Evolutionary conservation across 2,797 vertebrate genomes (phyloP).

Genomic region (Falco concolor): DNA sequence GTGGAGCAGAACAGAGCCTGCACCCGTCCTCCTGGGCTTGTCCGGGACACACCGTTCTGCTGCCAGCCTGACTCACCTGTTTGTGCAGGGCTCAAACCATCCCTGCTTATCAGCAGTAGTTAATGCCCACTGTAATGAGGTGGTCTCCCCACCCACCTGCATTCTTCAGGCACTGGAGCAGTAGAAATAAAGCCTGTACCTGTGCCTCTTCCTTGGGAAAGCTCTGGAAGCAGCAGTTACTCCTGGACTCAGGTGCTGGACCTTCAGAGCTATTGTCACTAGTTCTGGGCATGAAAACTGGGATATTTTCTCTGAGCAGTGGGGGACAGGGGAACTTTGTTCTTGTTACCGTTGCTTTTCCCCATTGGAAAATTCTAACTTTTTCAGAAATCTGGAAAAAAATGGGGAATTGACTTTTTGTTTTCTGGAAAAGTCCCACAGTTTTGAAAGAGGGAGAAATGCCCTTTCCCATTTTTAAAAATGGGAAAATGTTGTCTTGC

Average conservation of each 20-base stretch:
- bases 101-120: neutral
- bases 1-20: neutral
- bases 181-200: neutral
- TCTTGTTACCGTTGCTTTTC: neutral
- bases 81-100: neutral
- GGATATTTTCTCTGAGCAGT: neutral
- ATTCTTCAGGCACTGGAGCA: neutral
- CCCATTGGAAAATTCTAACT: neutral
- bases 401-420: neutral
- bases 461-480: neutral
- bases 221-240: neutral
- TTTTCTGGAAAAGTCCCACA: neutral
- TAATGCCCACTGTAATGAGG: neutral
- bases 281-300: neutral
- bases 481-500: neutral
- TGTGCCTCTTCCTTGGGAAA: neutral
- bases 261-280: neutral
- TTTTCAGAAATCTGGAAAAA: neutral
- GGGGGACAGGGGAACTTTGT: neutral
- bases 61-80: neutral
- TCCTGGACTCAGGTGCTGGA: neutral
- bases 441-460: neutral
- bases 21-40: neutral
- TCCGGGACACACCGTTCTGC: neutral
- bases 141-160: neutral